Base-by-base conservation (phyloP, 2,797 vertebrate species). In the Megaceryle alcyon region DNA sequence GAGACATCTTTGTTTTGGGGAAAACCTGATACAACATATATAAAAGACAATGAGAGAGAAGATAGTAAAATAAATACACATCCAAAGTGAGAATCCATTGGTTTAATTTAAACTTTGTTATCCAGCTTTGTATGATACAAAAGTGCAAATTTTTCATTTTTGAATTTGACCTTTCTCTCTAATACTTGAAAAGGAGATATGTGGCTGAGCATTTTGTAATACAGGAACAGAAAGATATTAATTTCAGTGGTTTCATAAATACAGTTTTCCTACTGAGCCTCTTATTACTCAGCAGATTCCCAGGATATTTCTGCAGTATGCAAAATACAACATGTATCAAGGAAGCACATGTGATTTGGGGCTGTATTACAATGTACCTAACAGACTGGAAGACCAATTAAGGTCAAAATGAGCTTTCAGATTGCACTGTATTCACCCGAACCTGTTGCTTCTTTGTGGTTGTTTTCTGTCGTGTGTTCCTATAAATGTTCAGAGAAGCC, bases 361-460 rank as follows among this genome's bases (percentile, higher is more conserved):
- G 19, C 29, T 90, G 82, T 86, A 56, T 81, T 85, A 39, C 35
- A 78, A 41, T 8, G 71, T 59, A 59, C 57, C 21, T 89, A 65
- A 73, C 49, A 87, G 66, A 89, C 4, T 79, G 48, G 82, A 88
- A 96, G 64, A 49, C 56, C 35, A 41, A 37, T 79, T 33, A 65
- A 81, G 61, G 48, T 63, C 48, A 75, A 97, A 96, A 88, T 25
- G 54, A 84, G 29, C 12, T 92, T 91, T 94, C 48, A 71, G 44
- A 43, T 13, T 46, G 31, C 33, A 78, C 33, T 57, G 1, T 54
- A 90, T 53, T 13, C 29, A 25, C 18, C 49, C 4, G 4, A 4
- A 35, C 18, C 23, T 10, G 20, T 65, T 86, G 39, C 37, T 94
- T 18, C 26, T 46, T 35, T 61, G 23, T 6, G 1, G 11, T 48